phyloP scores from a whole-genome alignment of 2,797 vertebrate genomes.

The Delichon dasypus region DNA sequence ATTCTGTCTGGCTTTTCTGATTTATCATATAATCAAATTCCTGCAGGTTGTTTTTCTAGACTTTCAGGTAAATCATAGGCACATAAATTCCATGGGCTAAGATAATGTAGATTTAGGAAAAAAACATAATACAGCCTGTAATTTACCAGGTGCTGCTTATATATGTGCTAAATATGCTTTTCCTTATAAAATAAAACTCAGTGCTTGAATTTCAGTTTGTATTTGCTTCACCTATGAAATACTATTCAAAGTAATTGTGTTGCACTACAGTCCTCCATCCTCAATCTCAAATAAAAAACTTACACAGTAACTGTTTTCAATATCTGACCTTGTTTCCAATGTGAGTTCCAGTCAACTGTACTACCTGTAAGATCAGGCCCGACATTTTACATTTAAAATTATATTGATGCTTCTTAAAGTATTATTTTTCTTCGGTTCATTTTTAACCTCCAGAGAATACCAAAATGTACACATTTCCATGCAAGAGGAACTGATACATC shows the following conservation, averaged over 20 bases:
- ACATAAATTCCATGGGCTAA: neutral
- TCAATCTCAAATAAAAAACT: neutral
- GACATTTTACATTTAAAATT: neutral
- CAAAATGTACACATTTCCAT: neutral
- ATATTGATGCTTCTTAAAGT: neutral
- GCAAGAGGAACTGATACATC: neutral
- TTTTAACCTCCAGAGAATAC: neutral
- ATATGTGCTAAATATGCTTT: neutral
- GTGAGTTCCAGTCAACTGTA: neutral
- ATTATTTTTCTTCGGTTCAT: accelerated
- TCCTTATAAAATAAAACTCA: neutral
- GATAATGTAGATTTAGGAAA: conserved; percentile 8
- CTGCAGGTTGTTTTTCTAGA: conserved; percentile 24
- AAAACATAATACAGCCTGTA: neutral
- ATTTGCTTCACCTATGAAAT: neutral
- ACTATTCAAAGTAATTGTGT: neutral
- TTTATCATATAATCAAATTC: conserved; percentile 45
- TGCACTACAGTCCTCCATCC: neutral
- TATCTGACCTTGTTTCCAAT: neutral
- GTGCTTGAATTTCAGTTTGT: neutral
- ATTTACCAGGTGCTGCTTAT: neutral
- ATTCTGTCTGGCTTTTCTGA: conserved; percentile 51
- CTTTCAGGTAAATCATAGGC: conserved; percentile 6
- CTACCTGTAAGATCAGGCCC: neutral
- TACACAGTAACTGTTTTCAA: neutral